These are phyloP conservation scores for Crossocerus cetratus DNA, from an alignment of 2,888 invertebrate species.

Conservation along the genomic window DNA sequence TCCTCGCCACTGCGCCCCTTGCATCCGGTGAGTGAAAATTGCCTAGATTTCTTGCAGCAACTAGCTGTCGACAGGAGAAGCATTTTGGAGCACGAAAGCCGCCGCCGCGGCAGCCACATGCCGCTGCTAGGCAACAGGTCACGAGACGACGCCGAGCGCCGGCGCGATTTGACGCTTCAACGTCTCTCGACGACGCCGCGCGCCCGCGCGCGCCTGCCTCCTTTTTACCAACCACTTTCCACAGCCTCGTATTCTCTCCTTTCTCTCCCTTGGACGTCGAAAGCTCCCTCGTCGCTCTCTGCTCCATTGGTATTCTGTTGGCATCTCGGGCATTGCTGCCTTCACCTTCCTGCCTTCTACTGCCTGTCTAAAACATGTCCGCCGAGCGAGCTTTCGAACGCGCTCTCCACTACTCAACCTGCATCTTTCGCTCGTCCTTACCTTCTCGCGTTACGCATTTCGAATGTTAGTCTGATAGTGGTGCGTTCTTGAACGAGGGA, in stretches of 20 bases:
- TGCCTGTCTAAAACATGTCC: constrained; percentile 71
- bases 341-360: constrained; percentile 52
- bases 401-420: too few species aligned
- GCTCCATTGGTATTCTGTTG: constrained; percentile 66
- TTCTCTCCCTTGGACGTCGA: constrained; percentile 15
- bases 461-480: too few species aligned
- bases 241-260: constrained; percentile 23
- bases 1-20: constrained; percentile 46
- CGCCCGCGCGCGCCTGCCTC: too few species aligned
- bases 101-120: constrained; percentile 45
- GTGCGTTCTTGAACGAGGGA: too few species aligned
- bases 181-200: constrained; percentile 30
- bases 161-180: constrained; percentile 60
- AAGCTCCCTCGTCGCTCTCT: constrained; percentile 29
- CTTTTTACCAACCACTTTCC: too few species aligned
- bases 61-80: background rate
- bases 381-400: constrained; percentile 24
- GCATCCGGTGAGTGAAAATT: constrained; percentile 58
- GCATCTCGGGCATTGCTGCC: constrained; percentile 67
- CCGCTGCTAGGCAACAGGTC: constrained; percentile 74
- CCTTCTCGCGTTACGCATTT: too few species aligned
- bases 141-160: constrained; percentile 66
- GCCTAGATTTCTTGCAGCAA: background rate
- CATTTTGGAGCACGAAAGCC: constrained; percentile 33
- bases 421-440: too few species aligned